Evolutionary conservation across 2,888 invertebrate genomes (phyloP), one percentile per base, ranked within the genome.

Genomic region (Thalpophila matura): DNA sequence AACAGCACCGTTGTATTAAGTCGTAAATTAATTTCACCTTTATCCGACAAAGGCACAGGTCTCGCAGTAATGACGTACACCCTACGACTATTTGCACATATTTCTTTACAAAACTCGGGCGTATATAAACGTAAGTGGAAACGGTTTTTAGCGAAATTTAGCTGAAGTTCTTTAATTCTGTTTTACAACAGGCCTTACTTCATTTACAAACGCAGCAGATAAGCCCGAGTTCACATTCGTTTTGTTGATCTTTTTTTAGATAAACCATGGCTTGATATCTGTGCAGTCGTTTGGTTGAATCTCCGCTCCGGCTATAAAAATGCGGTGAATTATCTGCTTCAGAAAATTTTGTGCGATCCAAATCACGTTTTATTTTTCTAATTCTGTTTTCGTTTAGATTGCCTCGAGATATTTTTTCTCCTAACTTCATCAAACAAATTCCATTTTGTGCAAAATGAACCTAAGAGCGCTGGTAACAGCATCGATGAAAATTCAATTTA

Each of bases 21-120:
- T 85, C 87, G 85, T 90, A 90, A 91, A 91, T 91, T 91, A 90
- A 91, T 91, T 90, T 87, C 82, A 77, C 83, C 86, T 87, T 81
- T 80, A 80, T 77, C 81, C 79, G 54, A 27, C 47, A 63, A 62
- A 60, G 56, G 67, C 66, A 63, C 69, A 65, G 61, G 61, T 58
- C 69, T 64, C 74, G 72, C 81, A 65, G 82, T 87, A 89, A 89
- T 87, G 87, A 90, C 86, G 81, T 85, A 82, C 86, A 82, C 80
- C 68, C 67, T 67, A 79, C 71, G 77, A 74, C 81, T 83, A 83
- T 87, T 86, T 83, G 82, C 85, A 87, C 85, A 89, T 86, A 89
- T 86, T 79, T 74, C 66, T 77, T 77, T 71, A 77, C 68, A 75
- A 77, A 81, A 67, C 71, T 63, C 55, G 42, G 29, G 50, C 42